Evolutionary conservation across 1,140 invertebrate species (phyloP), one percentile per base, ranked within the genome.

Genomic region (Drosophila dunni): DNA sequence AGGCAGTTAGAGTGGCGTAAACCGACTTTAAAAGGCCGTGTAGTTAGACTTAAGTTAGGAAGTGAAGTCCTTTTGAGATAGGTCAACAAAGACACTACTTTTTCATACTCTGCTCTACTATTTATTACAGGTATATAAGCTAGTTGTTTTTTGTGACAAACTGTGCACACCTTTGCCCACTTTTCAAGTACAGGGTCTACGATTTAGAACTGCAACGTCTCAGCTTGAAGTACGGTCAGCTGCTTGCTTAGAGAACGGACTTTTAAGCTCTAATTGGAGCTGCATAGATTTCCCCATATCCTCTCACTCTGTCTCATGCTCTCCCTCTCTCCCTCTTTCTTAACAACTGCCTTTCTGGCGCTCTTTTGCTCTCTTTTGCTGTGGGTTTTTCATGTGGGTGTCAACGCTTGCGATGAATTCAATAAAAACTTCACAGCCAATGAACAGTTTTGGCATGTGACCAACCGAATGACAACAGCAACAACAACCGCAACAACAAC

Each of bases 341-440:
- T n/a, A 34, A 0, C 1, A 7, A 9, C 45, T 17, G n/a, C 38
- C 24, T 29, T 62, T 17, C 20, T 13, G 9, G 11, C 11, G 20
- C 24, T 11, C 9, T 63, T 48, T 42, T 7, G 9, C 20, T 33
- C 9, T 53, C n/a, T 50, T 50, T 11, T 50, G 4, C 42, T 17
- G 24, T 62, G 9, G 9, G 11, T n/a, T 20, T 11, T 45, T 29
- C 48, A 60, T 81, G 82, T 86, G 82, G 82, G 82, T 76, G 82
- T 86, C 65, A 62, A 71, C 54, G 76, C 44, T 66, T 62, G 56
- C 56, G 48, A 61, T 78, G 79, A 86, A 88, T 88, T 88, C 83
- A 89, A 88, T 88, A 88, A 88, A 88, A 88, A 89, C 84, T 80
- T 88, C 80, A 84, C 80, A 84, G 80, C 70, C 84, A 89, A 88